Evolutionary conservation across 2,797 vertebrate species (phyloP), one percentile per base, ranked within the genome.

Genomic region (Sebastolobus alascanus): DNA sequence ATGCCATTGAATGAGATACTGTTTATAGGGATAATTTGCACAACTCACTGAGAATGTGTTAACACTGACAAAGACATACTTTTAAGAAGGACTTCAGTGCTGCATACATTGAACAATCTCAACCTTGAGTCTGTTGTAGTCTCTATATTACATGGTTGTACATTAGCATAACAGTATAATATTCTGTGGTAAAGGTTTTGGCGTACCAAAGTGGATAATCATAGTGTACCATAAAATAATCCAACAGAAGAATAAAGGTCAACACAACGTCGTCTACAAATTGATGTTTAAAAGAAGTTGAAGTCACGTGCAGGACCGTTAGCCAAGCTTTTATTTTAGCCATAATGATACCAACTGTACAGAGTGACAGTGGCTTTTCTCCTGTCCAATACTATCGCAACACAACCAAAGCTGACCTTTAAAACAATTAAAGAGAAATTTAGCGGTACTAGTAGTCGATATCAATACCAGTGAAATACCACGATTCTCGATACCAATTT

Each of bases 361-460:
- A 20, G 29, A 25, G 3, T 6, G 12, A 70, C 35, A 46, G 22
- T 59, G 25, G 12, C 25, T 63, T 29, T 73, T 56, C 20, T 77
- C 4, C 69, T 76, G 61, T 83, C 77, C 77, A 35, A 75, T 1
- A 20, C 31, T 29, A 86, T 84, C 25, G 22, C 18, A 76, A 79
- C 40, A 72, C 0, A 63, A 43, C 38, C 50, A 22, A 52, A 11
- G 0, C 9, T 87, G 86, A 89, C 77, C 77, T 87, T 86, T 75
- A 82, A 54, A 83, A 27, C 3, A 27, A 29, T 55, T 18, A 64
- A n/a, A 54, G 25, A 31, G 31, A 31, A 31, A 31, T 31, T 4
- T 31, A 31, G 31, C 3, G 3, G 31, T 31, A 31, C 31, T 31
- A 31, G 31, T 31, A 31, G 5, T 31, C 31, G 5, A 31, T 31